phyloP scores from a whole-genome alignment of 2,797 vertebrate genomes.

The Hemitrygon akajei region DNA sequence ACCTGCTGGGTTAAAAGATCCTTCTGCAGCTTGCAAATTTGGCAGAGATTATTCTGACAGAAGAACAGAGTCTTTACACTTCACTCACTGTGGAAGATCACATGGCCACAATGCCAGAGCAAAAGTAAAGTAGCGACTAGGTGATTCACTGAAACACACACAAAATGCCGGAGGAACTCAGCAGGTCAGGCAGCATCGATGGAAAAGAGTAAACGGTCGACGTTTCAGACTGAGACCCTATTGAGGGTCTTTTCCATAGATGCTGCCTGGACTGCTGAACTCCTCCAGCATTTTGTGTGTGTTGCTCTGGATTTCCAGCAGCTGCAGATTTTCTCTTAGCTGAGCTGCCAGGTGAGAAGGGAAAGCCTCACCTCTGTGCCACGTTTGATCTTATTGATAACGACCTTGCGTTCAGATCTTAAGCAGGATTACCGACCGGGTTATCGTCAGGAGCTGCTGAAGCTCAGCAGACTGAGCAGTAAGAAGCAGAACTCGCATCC shows the following conservation, averaged over 20 bases:
- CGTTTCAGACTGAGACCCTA: too few species aligned
- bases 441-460: not conserved
- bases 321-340: too few species aligned
- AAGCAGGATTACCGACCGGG: not conserved
- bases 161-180: too few species aligned
- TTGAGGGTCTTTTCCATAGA: too few species aligned
- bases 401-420: not conserved
- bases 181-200: too few species aligned
- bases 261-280: too few species aligned
- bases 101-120: too few species aligned
- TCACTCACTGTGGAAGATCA: not conserved
- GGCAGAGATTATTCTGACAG: too few species aligned
- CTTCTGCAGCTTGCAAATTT: not conserved
- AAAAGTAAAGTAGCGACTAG: not conserved
- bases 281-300: too few species aligned
- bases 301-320: too few species aligned
- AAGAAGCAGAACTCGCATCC: not conserved
- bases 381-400: not conserved
- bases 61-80: not conserved
- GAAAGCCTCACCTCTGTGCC: not conserved
- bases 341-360: not conserved
- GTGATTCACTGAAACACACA: not conserved
- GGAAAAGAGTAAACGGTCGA: too few species aligned
- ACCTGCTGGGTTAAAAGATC: not conserved
- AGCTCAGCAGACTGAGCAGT: constrained; percentile 11